phyloP scores from a whole-genome alignment of 1,140 invertebrate species.

The Sinonovacula constricta region DNA sequence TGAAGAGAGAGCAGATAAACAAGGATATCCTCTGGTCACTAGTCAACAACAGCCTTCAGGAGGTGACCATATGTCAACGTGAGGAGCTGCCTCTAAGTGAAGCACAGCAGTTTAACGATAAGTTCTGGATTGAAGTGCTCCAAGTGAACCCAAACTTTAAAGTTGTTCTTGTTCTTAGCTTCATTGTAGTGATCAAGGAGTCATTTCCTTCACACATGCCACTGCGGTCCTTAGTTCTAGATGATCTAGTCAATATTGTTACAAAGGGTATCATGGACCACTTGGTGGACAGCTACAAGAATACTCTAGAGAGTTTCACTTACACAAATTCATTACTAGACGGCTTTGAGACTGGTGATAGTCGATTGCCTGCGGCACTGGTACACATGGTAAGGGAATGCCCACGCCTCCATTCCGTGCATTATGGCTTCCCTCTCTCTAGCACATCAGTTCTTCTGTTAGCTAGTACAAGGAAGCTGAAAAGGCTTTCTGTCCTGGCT shows the following conservation, averaged over 20 bases:
- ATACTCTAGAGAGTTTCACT: slow-evolving; percentile 53
- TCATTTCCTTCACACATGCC: slow-evolving; percentile 58
- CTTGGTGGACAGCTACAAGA: slow-evolving; percentile 48
- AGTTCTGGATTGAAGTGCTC: slow-evolving; percentile 55
- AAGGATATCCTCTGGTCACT: slow-evolving; percentile 54
- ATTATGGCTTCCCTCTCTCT: slow-evolving; percentile 63
- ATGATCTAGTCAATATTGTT: slow-evolving; percentile 63
- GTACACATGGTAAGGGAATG: slow-evolving; percentile 55
- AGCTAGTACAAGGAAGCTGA: slow-evolving; percentile 53
- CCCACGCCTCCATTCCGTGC: slow-evolving; percentile 45
- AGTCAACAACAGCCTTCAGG: slow-evolving; percentile 50
- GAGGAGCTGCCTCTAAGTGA: slow-evolving; percentile 56
- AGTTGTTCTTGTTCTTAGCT: slow-evolving; percentile 55
- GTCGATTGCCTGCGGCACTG: slow-evolving; percentile 52
- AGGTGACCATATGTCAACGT: slow-evolving; percentile 58
- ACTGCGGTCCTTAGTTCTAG: slow-evolving; percentile 51
- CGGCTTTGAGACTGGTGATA: slow-evolving; percentile 60
- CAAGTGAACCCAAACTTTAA: slow-evolving; percentile 54
- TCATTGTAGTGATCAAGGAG: slow-evolving; percentile 61
- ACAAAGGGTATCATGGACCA: slow-evolving; percentile 63
- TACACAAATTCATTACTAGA: slow-evolving; percentile 63
- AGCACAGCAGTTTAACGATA: slow-evolving; percentile 49
- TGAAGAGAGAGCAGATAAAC: slow-evolving; percentile 59
- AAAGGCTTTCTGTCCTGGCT: slow-evolving; percentile 51
- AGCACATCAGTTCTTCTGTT: slow-evolving; percentile 57